Base-by-base conservation (phyloP, 1,140 invertebrate genomes). In the Zaprionus davidi region DNA sequence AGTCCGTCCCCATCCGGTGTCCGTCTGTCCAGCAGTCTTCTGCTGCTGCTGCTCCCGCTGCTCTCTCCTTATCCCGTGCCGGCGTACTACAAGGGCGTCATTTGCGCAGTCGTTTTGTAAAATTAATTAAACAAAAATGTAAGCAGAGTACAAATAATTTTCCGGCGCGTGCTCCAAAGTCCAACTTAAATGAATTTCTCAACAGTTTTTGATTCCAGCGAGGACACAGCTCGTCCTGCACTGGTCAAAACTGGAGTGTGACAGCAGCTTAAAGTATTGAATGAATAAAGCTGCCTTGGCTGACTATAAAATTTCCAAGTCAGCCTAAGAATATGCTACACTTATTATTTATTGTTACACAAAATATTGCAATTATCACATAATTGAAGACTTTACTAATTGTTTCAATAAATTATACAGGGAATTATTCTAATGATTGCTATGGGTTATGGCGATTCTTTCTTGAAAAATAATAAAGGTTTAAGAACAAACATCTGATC, bases 61-160 rank as follows among this genome's bases (percentile, higher is more conserved):
- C n/a, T 51, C 13, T 34, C 46, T 51, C 13, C 49, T 65, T 26
- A 55, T 55, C 49, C 49, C 38, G 34, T 56, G 36, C 12, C 17
- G 13, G 17, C 57, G 26, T 46, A 67, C 28, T 58, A 67, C 55
- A 67, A 49, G 65, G 66, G 31, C 62, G 9, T 59, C 69, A 55
- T 65, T 67, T 72, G 56, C 57, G 57, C 69, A 66, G 74, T 60
- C 69, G 58, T 77, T 74, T 73, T 90, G 84, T 81, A 88, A 88
- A 88, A 88, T 88, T 88, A 88, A 88, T 88, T 88, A 88, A 88
- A 88, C 85, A 90, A 90, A 88, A 88, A 90, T 90, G 78, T 88
- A 79, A 90, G 84, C 74, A 79, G 77, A 76, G 85, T 79, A 84
- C 84, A 90, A 81, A 84, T 84, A 84, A 90, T 88, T 84, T 87